Evolutionary conservation across 2,888 invertebrate species (phyloP).

Genomic region (Drosophila kuntzei): DNA sequence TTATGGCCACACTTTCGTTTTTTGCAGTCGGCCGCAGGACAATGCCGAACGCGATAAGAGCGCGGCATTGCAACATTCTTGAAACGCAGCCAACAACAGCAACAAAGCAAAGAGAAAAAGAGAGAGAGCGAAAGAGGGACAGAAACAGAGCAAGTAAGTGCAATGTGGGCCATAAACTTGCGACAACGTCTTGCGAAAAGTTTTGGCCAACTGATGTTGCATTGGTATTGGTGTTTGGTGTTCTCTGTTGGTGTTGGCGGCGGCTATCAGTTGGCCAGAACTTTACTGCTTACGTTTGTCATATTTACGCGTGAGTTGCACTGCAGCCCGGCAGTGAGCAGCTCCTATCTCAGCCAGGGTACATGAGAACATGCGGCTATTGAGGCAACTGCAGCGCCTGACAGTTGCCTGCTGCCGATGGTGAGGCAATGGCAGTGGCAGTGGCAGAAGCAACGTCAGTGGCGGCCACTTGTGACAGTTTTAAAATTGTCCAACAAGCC

Average conservation of each 20-base stretch:
- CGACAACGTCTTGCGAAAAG: slow-evolving; percentile 63
- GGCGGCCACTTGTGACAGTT: slow-evolving; percentile 78
- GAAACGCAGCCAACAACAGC: slow-evolving; percentile 70
- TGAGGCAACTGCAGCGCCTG: slow-evolving; percentile 44
- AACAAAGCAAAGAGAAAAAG: slow-evolving; percentile 12
- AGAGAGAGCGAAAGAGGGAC: background rate
- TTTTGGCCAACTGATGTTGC: slow-evolving; percentile 69
- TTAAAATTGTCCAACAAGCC: slow-evolving; percentile 80
- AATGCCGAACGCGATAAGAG: slow-evolving; percentile 68
- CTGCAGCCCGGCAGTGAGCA: slow-evolving; percentile 15
- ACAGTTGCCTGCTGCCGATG: slow-evolving; percentile 45
- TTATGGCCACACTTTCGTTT: slow-evolving; percentile 81
- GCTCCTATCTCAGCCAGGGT: slow-evolving; percentile 44
- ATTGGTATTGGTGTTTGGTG: slow-evolving; percentile 24
- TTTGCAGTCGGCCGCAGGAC: slow-evolving; percentile 58
- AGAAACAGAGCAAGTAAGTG: slow-evolving; percentile 14
- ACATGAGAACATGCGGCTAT: slow-evolving; percentile 58
- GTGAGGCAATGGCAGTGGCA: slow-evolving; percentile 5
- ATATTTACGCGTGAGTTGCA: slow-evolving; percentile 76
- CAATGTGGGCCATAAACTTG: slow-evolving; percentile 76
- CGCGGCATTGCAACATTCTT: slow-evolving; percentile 67
- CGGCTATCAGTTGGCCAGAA: slow-evolving; percentile 81
- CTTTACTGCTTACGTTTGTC: slow-evolving; percentile 82
- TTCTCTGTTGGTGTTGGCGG: slow-evolving; percentile 26
- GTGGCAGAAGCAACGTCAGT: slow-evolving; percentile 9